Base-by-base conservation (phyloP, 1,140 invertebrate species). In the Heliconius nattereri region DNA sequence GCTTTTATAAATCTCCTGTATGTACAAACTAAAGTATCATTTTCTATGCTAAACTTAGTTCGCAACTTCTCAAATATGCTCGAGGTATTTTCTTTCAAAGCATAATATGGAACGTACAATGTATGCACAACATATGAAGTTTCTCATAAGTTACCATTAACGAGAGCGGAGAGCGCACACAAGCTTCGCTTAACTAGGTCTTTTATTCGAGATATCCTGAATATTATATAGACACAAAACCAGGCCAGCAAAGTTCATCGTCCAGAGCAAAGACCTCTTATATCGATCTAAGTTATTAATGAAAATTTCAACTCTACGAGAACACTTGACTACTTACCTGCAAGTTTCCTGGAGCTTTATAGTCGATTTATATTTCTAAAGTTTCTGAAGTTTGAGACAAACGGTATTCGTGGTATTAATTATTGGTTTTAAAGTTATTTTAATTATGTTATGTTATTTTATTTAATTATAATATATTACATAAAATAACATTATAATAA, bases 201-300 rank as follows among this genome's bases (percentile, higher is more conserved):
- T 75, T 70, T 40, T 66, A 79, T 71, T 78, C 54, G 60, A 75
- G 74, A 75, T 66, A 70, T 79, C 57, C 20, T 74, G 78, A 75
- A 79, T 79, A 79, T 79, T 75, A 78, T 66, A 66, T 54, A 71
- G 45, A 71, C 2, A 66, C n/a, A 66, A 75, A 79, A 75, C 60
- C 73, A 79, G 78, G 78, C 60, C 78, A 66, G 52, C 13, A 52
- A 74, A 75, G 78, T 75, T 75, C 57, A 71, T 71, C 60, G 45
- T 74, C 78, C 52, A 66, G 54, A 78, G 78, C 73, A 79, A 79
- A 75, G 78, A 79, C 73, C 78, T 78, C 71, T 70, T 76, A 66
- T 78, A 73, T 74, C 54, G 52, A 74, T 26, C 73, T 49, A 54
- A 71, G 75, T 45, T 75, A 79, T 66, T 78, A 78, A 78, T 78